Evolutionary conservation across 1,140 invertebrate species (phyloP), one percentile per base, ranked within the genome.

Genomic region (Caenorhabditis latens): DNA sequence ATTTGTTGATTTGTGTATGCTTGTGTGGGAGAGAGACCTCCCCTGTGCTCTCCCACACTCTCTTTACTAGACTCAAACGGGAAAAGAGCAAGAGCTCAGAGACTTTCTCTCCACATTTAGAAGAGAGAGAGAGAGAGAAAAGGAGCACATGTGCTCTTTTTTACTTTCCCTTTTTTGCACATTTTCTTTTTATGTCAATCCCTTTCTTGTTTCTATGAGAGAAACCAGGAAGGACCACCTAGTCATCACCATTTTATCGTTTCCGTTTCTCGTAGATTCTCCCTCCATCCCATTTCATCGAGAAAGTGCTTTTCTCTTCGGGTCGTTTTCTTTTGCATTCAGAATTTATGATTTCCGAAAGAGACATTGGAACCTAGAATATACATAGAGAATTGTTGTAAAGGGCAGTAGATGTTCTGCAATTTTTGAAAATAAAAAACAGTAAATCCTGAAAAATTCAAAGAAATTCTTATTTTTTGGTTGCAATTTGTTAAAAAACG

Each of bases 1-100:
- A 79, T 79, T 79, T 79, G 71, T 79, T 79, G 71, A 79, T 79
- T 79, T 79, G 71, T 79, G 71, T 79, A 79, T 79, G 71, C 71
- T 79, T 53, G 71, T 79, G 71, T 79, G 71, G 71, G 71, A 79
- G 71, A 79, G 65, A 46, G 71, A 79, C 71, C 46, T 24, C 71
- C 71, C 46, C 46, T 19, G 46, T 79, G 71, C 71, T 50, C 65
- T 46, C 43, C 14, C 43, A 46, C 42, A 46, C n/a, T 6, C 42
- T 24, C n/a, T 13, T 32, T 63, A 21, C 71, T 24, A 46, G 32
- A 32, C 32, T 32, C 32, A 32, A 79, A 79, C 71, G 71, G 71
- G 71, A 53, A 79, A 79, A 50, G 43, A 79, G 71, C 71, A 50
- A 79, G 71, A 43, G 71, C 65, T 71, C 65, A 79, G 21, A 24